Percentiles rank a stretch among this genome's conserved stretches.
Evolutionary conservation across 2,888 invertebrate genomes (phyloP).

Genomic region (Amorpha juglandis): DNA sequence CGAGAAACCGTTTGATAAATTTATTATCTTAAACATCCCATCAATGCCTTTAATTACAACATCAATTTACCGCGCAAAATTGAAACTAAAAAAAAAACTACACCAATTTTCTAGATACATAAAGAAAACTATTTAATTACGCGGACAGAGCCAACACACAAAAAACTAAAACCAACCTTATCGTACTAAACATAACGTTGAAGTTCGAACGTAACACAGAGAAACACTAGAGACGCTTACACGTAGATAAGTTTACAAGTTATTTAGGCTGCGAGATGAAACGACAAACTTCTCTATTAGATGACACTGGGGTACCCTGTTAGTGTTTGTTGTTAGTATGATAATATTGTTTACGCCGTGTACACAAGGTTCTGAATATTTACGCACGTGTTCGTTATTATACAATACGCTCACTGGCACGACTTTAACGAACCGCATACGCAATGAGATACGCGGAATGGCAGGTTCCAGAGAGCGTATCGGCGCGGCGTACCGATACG

Average conservation of each 20-base stretch:
- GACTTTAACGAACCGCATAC: slow-evolving; percentile 18
- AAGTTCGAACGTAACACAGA: not conserved
- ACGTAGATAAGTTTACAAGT: slow-evolving; percentile 30
- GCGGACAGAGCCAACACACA: not conserved
- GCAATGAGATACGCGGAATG: slow-evolving; percentile 11
- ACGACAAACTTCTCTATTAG: slow-evolving; percentile 37
- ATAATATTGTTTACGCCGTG: slow-evolving; percentile 32
- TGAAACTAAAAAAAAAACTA: not conserved
- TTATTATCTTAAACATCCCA: not conserved
- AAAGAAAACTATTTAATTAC: slow-evolving; percentile 20
- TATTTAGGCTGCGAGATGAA: slow-evolving; percentile 35
- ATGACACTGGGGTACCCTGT: slow-evolving; percentile 34
- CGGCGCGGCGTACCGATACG: not conserved
- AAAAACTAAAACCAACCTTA: not conserved
- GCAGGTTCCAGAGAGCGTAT: slow-evolving; percentile 2
- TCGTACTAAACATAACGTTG: not conserved
- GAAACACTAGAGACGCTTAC: not conserved
- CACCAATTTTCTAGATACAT: slow-evolving; percentile 7
- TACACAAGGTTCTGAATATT: slow-evolving; percentile 16
- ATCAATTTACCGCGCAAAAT: not conserved
- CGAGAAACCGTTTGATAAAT: not conserved
- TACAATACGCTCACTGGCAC: slow-evolving; percentile 11
- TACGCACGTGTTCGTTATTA: slow-evolving; percentile 16
- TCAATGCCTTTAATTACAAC: not conserved
- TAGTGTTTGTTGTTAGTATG: slow-evolving; percentile 31